Evolutionary conservation across 2,113 vertebrate genomes (phyloP), one percentile per base, ranked within the genome.

Genomic region (Craseonycteris thonglongyai): DNA sequence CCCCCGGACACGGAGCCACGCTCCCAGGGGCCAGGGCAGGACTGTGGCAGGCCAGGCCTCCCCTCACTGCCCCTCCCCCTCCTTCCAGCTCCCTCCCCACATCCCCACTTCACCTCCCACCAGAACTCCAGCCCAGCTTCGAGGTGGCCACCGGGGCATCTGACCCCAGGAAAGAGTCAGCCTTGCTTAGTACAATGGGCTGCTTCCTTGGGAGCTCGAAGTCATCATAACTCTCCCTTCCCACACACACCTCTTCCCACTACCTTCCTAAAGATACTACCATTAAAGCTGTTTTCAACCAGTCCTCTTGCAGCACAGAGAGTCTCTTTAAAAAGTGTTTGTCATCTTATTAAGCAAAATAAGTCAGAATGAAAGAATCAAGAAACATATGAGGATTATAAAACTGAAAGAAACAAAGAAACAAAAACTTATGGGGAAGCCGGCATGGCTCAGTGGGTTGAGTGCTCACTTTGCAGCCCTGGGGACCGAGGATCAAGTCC

Each of bases 31-130:
- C 91, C 85, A 7, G 75, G 88, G 86, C 85, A 71, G 97, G 96
- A 94, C 95, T 81, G 84, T 33, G 95, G 85, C 2, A 66, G 72
- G 65, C 82, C 38, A 1, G 81, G 40, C 82, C 35, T 42, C 18
- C 8, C 61, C 86, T 47, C 81, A 6, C 47, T 12, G 7, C 49
- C 74, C 69, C 1, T 16, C n/a, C 38, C 61, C 12, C 78, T 38
- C 38, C 88, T 80, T 74, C 87, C 0, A 26, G 26, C 18, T 87
- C 85, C 15, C 56, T 40, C 12, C 59, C 81, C 87, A 6, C 12
- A 42, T 38, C 45, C 96, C 38, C n/a, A 45, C 96, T 91, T 95
- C 84, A 47, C 96, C 94, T 94, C 88, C 95, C 88, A 80, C 84
- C 80, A 24, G 94, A 93, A 75, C 61, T 74, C 76, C 35, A 80